A percentile compares a stretch with the other conserved stretches of the same genome.
Evolutionary conservation across 2,888 invertebrate species (phyloP).

Genomic region (Mimas tiliae): DNA sequence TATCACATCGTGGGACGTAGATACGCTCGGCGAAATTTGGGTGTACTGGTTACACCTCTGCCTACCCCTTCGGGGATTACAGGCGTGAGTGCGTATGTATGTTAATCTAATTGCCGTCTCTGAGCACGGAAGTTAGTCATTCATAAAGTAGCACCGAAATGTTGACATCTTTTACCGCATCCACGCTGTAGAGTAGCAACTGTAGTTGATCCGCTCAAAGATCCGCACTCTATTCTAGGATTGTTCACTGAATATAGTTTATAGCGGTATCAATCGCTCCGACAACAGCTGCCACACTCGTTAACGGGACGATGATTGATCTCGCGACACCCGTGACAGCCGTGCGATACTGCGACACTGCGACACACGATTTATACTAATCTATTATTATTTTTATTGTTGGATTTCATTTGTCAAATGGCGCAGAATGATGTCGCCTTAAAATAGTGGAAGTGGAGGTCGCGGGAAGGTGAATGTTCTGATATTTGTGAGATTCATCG

Average conservation of each 20-base stretch:
- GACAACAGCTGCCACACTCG: conserved; percentile 78
- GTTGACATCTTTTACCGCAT: conserved; percentile 37
- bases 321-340: conserved; percentile 44
- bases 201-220: conserved; percentile 52
- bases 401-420: conserved; percentile 28
- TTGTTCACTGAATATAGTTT: conserved; percentile 78
- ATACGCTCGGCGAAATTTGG: no score
- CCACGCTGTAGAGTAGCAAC: not conserved
- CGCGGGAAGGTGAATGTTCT: not conserved
- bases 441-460: conserved; percentile 14
- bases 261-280: conserved; percentile 78
- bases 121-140: no score
- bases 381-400: conserved; percentile 38
- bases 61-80: no score
- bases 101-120: no score
- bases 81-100: no score
- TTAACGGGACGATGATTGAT: conserved; percentile 82
- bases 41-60: no score
- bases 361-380: conserved; percentile 27
- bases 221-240: conserved; percentile 63
- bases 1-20: no score
- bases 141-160: no score
- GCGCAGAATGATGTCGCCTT: not conserved
- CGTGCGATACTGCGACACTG: conserved; percentile 6
- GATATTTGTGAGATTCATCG: not conserved